Evolutionary conservation across 2,888 invertebrate species (phyloP), one percentile per base, ranked within the genome.

Genomic region (Hipparchia semele): DNA sequence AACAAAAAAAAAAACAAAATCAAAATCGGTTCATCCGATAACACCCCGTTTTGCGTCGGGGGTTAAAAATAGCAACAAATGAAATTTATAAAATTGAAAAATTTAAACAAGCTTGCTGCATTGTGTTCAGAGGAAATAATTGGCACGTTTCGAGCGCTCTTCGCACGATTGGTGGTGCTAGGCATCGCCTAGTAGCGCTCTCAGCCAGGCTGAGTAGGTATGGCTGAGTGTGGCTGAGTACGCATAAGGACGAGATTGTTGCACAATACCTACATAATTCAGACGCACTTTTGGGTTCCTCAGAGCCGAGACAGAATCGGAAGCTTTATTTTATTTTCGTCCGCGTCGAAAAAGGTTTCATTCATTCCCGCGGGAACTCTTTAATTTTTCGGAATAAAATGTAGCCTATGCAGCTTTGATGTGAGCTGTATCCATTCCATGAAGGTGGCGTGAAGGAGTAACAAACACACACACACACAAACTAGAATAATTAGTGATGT

Each of bases 141-240:
- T 64, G 64, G 64, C 64, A 51, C 64, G 23, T 64, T 64, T 64
- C 64, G 13, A 64, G 64, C 49, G 49, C 64, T 23, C 64, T 64
- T 49, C 49, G 49, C 64, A 12, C 62, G 64, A 64, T 49, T 64
- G 49, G 49, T 23, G 49, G 64, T 62, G 46, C 3, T 62, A n/a
- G 64, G 64, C 64, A 13, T 64, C 49, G 49, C 64, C 23, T 49
- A 64, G 64, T 64, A 64, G 49, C 13, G n/a, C 64, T 64, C 49
- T 10, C 49, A 64, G 64, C 9, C 64, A 64, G 49, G 49, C n/a
- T 64, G 23, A 23, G 23, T 23, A 23, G 23, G 23, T 23, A 23
- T 23, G 49, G 49, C n/a, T 64, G 64, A 64, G 62, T 64, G 49
- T 10, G 49, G 62, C 62, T 64, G 62, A 51, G 62, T 49, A 23